Percentiles rank a stretch among this genome's conserved stretches.
Conservation (phyloP, 2,113 vertebrate genomes). For the Paralichthys olivaceus region DNA sequence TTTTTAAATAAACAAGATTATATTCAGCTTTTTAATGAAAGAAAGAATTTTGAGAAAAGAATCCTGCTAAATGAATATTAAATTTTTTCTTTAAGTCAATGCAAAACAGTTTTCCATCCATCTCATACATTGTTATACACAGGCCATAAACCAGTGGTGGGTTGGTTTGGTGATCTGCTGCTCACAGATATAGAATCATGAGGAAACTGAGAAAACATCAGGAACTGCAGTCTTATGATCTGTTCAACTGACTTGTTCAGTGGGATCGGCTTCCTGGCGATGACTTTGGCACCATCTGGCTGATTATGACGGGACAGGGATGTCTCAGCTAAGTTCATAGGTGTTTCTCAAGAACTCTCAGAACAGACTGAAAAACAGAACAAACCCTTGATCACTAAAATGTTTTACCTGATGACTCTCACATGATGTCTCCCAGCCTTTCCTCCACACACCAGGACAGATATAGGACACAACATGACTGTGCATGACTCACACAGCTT, state of each 20-base stretch:
- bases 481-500: conserved; percentile 18
- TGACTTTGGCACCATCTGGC: neutral
- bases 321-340: neutral
- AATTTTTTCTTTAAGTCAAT: too few relatives aligned
- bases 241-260: neutral
- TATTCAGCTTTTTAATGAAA: too few relatives aligned
- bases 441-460: neutral
- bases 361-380: conserved; percentile 1
- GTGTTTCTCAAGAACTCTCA: conserved; percentile 35
- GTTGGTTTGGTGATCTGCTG: too few relatives aligned
- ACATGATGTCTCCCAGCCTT: conserved; percentile 41
- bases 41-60: too few relatives aligned
- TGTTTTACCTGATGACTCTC: conserved; percentile 48
- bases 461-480: neutral
- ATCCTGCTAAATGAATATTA: too few relatives aligned
- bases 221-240: conserved; percentile 3
- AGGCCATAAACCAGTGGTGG: too few relatives aligned
- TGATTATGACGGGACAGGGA: too few relatives aligned
- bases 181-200: too few relatives aligned
- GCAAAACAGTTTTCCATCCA: too few relatives aligned
- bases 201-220: neutral
- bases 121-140: too few relatives aligned
- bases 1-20: too few relatives aligned
- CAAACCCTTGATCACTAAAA: conserved; percentile 8
- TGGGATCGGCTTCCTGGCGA: neutral